Evolutionary conservation across 1,140 invertebrate genomes (phyloP).

Genomic region (Sarcophaga bullata): DNA sequence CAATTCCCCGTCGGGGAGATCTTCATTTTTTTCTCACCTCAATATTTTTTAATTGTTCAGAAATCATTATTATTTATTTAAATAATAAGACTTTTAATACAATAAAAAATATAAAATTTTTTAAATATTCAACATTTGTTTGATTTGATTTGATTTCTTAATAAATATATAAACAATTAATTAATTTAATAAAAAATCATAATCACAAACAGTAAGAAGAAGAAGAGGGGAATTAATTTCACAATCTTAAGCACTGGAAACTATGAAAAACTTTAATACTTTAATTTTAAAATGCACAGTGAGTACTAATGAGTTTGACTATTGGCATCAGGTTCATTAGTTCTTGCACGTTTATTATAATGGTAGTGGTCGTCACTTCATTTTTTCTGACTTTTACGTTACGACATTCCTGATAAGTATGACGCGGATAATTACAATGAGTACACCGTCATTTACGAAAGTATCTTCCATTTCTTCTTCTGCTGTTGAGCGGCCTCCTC

Average conservation of each 20-base stretch:
- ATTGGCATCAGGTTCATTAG: not conserved
- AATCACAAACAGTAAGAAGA: no score
- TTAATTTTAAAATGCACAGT: not conserved
- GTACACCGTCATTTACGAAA: slow-evolving; percentile 15
- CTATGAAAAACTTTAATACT: not conserved
- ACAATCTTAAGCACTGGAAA: not conserved
- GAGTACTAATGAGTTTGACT: not conserved
- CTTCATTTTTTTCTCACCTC: no score
- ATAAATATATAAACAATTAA: no score
- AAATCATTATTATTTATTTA: no score
- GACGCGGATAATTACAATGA: slow-evolving; percentile 33
- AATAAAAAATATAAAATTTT: no score
- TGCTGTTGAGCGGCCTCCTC: not conserved
- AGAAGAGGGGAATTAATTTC: not conserved
- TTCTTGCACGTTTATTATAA: not conserved
- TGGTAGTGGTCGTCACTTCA: not conserved
- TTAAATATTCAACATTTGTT: no score
- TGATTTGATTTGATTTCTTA: no score
- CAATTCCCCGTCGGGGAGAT: slow-evolving; percentile 46
- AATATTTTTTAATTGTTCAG: no score
- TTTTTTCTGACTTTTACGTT: not conserved
- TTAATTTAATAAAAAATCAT: no score
- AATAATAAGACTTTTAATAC: no score
- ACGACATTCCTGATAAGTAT: slow-evolving; percentile 21
- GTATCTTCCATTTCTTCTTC: not conserved